Conservation (phyloP, 2,888 invertebrate species). For the Eucriotettix oculatus region DNA sequence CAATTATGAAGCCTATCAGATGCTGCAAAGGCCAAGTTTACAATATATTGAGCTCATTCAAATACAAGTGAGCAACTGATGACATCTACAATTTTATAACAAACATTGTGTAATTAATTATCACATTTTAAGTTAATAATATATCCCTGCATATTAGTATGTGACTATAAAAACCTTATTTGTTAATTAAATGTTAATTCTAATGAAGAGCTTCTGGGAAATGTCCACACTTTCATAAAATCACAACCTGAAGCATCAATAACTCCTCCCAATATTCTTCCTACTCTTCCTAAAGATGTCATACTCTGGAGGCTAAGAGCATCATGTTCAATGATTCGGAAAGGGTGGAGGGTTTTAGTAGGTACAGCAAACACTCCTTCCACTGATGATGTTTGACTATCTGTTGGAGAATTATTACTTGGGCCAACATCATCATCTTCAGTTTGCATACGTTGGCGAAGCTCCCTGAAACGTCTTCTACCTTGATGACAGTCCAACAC, state of each 20-base stretch:
- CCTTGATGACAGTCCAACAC: constrained; percentile 23
- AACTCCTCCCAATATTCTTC: constrained; percentile 55
- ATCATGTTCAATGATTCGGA: constrained; percentile 74
- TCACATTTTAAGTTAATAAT: too few relatives aligned
- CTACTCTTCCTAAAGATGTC: constrained; percentile 71
- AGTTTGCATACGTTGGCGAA: constrained; percentile 70
- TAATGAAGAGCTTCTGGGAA: too few relatives aligned
- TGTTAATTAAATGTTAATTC: too few relatives aligned
- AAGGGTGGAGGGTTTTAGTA: constrained; percentile 53
- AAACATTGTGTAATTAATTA: too few relatives aligned
- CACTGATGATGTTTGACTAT: constrained; percentile 59
- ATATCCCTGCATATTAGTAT: too few relatives aligned
- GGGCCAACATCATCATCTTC: constrained; percentile 61
- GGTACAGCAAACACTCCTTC: constrained; percentile 56
- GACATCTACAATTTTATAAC: too few relatives aligned
- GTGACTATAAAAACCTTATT: too few relatives aligned
- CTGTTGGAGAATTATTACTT: constrained; percentile 49
- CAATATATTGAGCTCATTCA: too few relatives aligned
- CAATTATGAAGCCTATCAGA: too few relatives aligned
- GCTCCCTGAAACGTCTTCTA: constrained; percentile 63
- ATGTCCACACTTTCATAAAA: too few relatives aligned
- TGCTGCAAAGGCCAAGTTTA: too few relatives aligned
- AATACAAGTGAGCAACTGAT: too few relatives aligned
- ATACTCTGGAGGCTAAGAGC: constrained; percentile 76
- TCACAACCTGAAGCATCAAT: constrained; percentile 10